Evolutionary conservation across 2,888 invertebrate species (phyloP).

Genomic region (Thysanoteuthis rhombus): DNA sequence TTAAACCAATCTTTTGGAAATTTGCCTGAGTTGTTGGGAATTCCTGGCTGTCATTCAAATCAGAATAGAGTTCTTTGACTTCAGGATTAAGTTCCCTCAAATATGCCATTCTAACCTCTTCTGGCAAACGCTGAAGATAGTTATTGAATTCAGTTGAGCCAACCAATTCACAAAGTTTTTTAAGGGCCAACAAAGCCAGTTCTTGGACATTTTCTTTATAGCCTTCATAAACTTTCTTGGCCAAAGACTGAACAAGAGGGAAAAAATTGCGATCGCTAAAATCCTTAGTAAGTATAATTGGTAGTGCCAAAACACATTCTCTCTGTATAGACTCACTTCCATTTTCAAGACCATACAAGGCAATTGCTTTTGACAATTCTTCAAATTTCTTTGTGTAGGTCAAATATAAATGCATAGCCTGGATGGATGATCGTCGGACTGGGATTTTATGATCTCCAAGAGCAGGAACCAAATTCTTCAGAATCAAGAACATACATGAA

Average conservation of each 20-base stretch:
- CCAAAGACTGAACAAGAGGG: slow-evolving; percentile 64
- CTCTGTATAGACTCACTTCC: slow-evolving; percentile 62
- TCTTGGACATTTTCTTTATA: slow-evolving; percentile 59
- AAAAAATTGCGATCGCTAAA: slow-evolving; percentile 66
- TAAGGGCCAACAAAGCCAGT: slow-evolving; percentile 63
- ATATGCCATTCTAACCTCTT: slow-evolving; percentile 15
- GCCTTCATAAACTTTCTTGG: slow-evolving; percentile 53
- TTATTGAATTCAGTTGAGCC: slow-evolving; percentile 65
- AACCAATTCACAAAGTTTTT: slow-evolving; percentile 66
- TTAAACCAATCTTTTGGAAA: slow-evolving; percentile 1
- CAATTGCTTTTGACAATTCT: slow-evolving; percentile 64
- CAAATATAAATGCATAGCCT: slow-evolving; percentile 69
- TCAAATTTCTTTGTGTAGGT: slow-evolving; percentile 67
- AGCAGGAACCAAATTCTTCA: slow-evolving; percentile 66
- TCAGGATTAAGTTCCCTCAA: slow-evolving; percentile 27
- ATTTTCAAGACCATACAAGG: slow-evolving; percentile 67
- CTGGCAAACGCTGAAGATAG: slow-evolving; percentile 59
- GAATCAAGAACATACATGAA: slow-evolving; percentile 64
- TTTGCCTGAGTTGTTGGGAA: not conserved
- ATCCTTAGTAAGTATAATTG: slow-evolving; percentile 68
- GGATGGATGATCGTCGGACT: slow-evolving; percentile 66
- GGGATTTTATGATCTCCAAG: slow-evolving; percentile 65
- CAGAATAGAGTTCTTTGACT: slow-evolving; percentile 16
- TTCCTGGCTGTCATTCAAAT: slow-evolving; percentile 12
- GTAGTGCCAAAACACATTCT: slow-evolving; percentile 67